Percentiles rank a stretch among this genome's conserved stretches.
phyloP scores from a whole-genome alignment of 2,888 invertebrate genomes.

The Nomada lathburiana region DNA sequence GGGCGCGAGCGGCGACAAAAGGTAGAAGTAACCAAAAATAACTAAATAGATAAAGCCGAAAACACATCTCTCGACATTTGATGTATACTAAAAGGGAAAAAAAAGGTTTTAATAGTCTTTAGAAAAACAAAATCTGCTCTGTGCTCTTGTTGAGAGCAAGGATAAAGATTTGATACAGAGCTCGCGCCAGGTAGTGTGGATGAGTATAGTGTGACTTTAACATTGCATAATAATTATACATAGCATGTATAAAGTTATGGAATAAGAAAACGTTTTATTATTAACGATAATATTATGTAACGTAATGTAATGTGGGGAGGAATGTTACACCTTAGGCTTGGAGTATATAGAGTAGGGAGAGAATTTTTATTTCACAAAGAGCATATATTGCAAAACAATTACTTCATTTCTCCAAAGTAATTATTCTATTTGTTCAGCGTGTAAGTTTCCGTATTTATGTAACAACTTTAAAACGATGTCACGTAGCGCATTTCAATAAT shows the following conservation, averaged over 20 bases:
- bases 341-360: constrained; percentile 74
- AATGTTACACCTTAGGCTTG: constrained; percentile 78
- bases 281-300: constrained; percentile 81
- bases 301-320: constrained; percentile 79
- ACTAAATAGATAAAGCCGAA: constrained; percentile 45
- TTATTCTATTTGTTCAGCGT: constrained; percentile 26
- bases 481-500: constrained; percentile 28
- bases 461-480: not conserved
- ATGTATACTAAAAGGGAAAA: constrained; percentile 58
- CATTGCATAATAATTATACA: constrained; percentile 84
- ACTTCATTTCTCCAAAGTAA: constrained; percentile 23
- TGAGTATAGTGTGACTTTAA: constrained; percentile 81
- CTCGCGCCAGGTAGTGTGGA: constrained; percentile 80
- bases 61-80: constrained; percentile 69
- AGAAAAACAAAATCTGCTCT: constrained; percentile 49
- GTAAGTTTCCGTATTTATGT: constrained; percentile 17
- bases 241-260: constrained; percentile 84
- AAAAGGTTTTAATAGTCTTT: constrained; percentile 42
- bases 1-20: constrained; percentile 48
- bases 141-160: constrained; percentile 63
- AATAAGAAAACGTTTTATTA: constrained; percentile 82
- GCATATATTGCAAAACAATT: constrained; percentile 12
- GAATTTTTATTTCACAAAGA: constrained; percentile 37
- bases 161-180: constrained; percentile 73
- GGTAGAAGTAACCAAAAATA: constrained; percentile 38